Base-by-base conservation (phyloP, 2,888 invertebrate species). In the Drosophila dives region DNA sequence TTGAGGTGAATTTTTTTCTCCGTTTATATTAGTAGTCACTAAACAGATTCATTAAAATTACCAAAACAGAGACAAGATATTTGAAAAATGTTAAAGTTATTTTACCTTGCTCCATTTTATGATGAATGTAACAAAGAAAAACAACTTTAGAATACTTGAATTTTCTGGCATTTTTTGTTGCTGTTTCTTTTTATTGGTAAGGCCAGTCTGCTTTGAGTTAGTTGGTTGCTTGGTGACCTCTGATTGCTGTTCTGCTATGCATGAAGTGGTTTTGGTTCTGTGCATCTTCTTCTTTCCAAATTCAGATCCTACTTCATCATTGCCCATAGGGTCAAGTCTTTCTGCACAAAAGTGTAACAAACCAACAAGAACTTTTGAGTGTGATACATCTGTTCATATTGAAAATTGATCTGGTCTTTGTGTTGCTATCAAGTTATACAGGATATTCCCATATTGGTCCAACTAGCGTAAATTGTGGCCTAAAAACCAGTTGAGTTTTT, bases 261-360 rank as follows among this genome's bases (percentile, higher is more conserved):
- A 62, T 76, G 60, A 86, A 78, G 86, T 81, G 74, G 60, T 69
- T 77, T 82, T n/a, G n/a, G 71, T 56, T 65, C 64, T 72, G 48
- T 23, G 51, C 53, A 48, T 34, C 50, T 51, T 59, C 64, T 11
- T 38, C 26, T 12, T 53, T 42, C 26, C 20, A 32, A 38, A 50
- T 60, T 65, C 60, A 48, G 26, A 56, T 42, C 42, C 59, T 62
- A 72, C 74, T 84, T 66, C 64, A 53, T 66, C 64, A 53, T 75
- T 80, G 75, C 73, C 86, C 89, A 86, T 75, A 72, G 89, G 85
- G 89, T 89, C 85, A 86, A 86, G 84, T 77, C 66, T 64, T 72
- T 66, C 62, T 58, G 58, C 72, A 68, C 48, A 69, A 79, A 66
- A 75, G 75, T 74, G 73, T 76, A 81, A 75, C 84, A 71, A 84